A percentile compares a stretch with the other conserved stretches of the same genome.
Conservation (phyloP, 2,113 vertebrate genomes). For the Gasterosteus nipponicus region DNA sequence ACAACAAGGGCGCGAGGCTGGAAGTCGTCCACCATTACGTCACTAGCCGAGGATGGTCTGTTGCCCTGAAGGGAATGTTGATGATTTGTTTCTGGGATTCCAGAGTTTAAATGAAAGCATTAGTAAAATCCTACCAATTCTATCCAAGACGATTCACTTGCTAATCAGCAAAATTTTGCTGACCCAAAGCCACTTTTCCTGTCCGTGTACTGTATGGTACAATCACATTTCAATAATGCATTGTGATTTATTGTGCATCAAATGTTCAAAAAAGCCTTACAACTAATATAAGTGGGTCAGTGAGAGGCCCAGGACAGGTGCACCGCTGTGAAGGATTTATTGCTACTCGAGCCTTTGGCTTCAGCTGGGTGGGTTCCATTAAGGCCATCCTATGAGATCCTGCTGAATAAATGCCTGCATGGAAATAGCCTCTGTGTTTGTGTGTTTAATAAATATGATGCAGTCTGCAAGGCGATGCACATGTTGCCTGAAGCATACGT, state of each 20-base stretch:
- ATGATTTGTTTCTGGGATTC: constrained; percentile 10
- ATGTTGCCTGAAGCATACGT: not conserved
- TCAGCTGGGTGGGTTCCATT: constrained; percentile 34
- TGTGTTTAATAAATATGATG: not conserved
- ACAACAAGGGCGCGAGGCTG: constrained; percentile 16
- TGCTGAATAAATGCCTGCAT: constrained; percentile 10
- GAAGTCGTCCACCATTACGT: constrained; percentile 30
- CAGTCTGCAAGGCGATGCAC: not conserved
- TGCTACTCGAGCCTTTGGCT: constrained; percentile 30
- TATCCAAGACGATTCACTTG: not conserved
- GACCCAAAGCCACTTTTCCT: not conserved
- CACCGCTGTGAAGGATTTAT: constrained; percentile 18
- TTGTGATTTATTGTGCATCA: not conserved
- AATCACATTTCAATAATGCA: not conserved
- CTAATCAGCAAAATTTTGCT: not conserved
- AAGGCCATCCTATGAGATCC: constrained; percentile 22
- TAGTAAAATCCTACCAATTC: constrained; percentile 3
- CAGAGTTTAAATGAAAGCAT: not conserved
- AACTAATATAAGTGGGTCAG: not conserved
- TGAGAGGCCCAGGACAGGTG: constrained; percentile 57
- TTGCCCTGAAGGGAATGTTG: not conserved
- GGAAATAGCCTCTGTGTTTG: not conserved
- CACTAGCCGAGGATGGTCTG: constrained; percentile 14
- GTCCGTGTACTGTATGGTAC: not conserved
- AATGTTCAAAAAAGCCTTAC: not conserved